Evolutionary conservation across 2,113 vertebrate species (phyloP).

Genomic region (Zapornia atra): DNA sequence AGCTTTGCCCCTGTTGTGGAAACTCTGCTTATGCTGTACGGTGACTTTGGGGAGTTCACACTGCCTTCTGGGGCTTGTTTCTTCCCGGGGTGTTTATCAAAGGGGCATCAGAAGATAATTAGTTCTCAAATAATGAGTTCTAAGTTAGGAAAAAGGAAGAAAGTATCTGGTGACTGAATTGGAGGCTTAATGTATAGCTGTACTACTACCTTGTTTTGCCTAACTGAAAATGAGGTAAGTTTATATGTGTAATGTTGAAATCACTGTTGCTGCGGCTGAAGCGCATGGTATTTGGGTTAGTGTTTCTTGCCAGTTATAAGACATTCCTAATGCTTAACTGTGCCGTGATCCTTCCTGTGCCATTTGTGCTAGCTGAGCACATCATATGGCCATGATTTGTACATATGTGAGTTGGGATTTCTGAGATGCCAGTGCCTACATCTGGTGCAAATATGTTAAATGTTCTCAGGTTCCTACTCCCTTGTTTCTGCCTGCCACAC

Average conservation of each 20-base stretch:
- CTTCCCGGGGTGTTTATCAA: background rate
- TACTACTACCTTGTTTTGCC: background rate
- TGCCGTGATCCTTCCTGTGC: background rate
- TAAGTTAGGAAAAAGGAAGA: background rate
- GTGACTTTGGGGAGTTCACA: background rate
- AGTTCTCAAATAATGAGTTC: background rate
- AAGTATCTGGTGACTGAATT: background rate
- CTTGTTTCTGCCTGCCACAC: background rate
- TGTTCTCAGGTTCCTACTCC: background rate
- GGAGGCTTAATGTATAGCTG: background rate
- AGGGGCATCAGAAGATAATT: background rate
- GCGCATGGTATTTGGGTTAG: background rate
- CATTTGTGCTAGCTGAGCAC: background rate
- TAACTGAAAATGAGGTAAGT: background rate
- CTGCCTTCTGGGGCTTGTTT: background rate
- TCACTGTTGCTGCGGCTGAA: background rate
- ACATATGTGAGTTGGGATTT: background rate
- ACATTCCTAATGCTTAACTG: background rate
- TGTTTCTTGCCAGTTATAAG: background rate
- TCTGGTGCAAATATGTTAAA: background rate
- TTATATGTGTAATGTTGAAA: background rate
- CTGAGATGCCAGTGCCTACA: background rate
- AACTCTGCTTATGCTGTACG: accelerated
- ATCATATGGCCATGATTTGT: background rate
- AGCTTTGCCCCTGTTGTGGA: background rate